Percentiles rank a stretch among this genome's conserved stretches.
Evolutionary conservation across 2,888 invertebrate genomes (phyloP).

Genomic region (Lasioglossum pauxillum): DNA sequence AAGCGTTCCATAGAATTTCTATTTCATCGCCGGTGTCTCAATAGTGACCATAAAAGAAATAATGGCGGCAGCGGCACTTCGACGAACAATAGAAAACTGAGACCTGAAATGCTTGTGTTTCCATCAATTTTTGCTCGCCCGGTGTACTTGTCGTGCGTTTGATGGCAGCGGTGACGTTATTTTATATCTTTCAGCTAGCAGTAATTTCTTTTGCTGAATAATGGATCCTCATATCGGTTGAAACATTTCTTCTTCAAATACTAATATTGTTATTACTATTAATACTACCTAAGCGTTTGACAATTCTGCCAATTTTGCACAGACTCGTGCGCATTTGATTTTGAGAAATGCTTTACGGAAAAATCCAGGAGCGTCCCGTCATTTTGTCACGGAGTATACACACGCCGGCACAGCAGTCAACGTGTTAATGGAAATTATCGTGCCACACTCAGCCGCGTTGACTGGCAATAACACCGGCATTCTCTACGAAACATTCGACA

Average conservation of each 20-base stretch:
- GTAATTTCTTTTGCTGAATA: background rate
- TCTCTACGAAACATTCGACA: background rate
- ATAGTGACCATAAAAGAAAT: background rate
- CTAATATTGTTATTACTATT: background rate
- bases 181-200: background rate
- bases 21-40: background rate
- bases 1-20: background rate
- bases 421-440: constrained; percentile 3
- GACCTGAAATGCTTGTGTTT: background rate
- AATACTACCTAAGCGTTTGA: no score
- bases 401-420: background rate
- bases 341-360: background rate
- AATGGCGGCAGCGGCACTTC: background rate
- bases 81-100: background rate
- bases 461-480: background rate
- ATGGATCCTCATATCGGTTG: background rate
- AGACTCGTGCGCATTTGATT: background rate
- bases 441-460: background rate
- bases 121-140: background rate
- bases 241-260: background rate
- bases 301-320: no score
- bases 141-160: background rate
- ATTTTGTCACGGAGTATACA: background rate
- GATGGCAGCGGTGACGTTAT: background rate
- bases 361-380: background rate